A percentile compares a stretch with the other conserved stretches of the same genome.
Evolutionary conservation across 2,888 invertebrate genomes (phyloP).

Genomic region (Brachyptera risi): DNA sequence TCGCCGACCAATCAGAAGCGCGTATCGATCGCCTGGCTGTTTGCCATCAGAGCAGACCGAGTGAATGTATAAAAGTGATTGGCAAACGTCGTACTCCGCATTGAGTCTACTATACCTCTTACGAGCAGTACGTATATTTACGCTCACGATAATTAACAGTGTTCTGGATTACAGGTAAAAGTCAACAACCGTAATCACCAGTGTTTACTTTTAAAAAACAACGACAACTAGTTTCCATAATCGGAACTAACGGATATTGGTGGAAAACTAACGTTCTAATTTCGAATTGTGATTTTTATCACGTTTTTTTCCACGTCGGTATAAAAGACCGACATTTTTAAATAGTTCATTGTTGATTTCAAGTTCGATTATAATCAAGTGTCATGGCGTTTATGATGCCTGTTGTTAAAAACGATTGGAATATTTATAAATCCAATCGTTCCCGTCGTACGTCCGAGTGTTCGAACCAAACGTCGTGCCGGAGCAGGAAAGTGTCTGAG

Average conservation of each 20-base stretch:
- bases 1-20: conserved; percentile 17
- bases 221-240: too few species aligned
- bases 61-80: conserved; percentile 5
- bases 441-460: conserved; percentile 72
- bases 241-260: too few species aligned
- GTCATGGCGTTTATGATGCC: conserved; percentile 94
- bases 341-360: too few species aligned
- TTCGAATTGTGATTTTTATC: too few species aligned
- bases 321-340: too few species aligned
- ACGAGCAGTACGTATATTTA: not conserved
- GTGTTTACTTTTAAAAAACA: not conserved
- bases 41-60: not conserved
- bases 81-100: not conserved
- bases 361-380: too few species aligned
- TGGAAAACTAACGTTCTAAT: too few species aligned
- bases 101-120: not conserved
- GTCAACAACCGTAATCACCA: not conserved
- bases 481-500: conserved; percentile 67
- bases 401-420: conserved; percentile 89
- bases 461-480: conserved; percentile 57
- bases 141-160: not conserved
- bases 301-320: too few species aligned
- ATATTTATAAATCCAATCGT: conserved; percentile 82
- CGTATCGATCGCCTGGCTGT: not conserved
- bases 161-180: too few species aligned